A percentile compares a stretch with the other conserved stretches of the same genome.
phyloP scores from a whole-genome alignment of 2,113 vertebrate species.

The Anguilla japonica region DNA sequence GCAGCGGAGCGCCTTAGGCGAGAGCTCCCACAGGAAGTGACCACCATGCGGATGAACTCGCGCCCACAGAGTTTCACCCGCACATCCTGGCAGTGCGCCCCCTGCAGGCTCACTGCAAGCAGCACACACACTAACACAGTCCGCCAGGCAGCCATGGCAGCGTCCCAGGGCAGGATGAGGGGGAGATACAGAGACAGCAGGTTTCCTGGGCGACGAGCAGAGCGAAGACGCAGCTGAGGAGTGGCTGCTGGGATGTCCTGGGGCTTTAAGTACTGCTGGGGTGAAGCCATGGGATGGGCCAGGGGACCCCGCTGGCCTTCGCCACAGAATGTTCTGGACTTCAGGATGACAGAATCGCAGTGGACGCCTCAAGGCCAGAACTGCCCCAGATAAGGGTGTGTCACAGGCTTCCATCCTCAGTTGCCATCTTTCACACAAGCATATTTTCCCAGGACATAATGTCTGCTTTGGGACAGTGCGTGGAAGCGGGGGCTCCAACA shows the following conservation, averaged over 20 bases:
- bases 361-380: conserved; percentile 57
- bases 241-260: conserved; percentile 1
- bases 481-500: no score
- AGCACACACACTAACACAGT: conserved; percentile 49
- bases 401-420: not conserved
- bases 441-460: not conserved
- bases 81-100: conserved; percentile 48
- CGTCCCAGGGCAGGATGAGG: not conserved
- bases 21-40: conserved; percentile 68
- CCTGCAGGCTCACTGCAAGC: conserved; percentile 40
- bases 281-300: conserved; percentile 19
- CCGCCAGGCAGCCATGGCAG: conserved; percentile 51
- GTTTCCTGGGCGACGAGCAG: not conserved
- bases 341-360: conserved; percentile 28
- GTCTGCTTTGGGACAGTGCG: not conserved
- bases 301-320: conserved; percentile 58
- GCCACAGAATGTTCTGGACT: conserved; percentile 64
- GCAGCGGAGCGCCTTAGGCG: conserved; percentile 50
- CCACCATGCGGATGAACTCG: conserved; percentile 64
- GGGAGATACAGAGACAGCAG: not conserved
- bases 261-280: conserved; percentile 57
- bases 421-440: not conserved
- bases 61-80: conserved; percentile 67
- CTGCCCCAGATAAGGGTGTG: conserved; percentile 52
- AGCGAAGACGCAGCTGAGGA: not conserved